phyloP scores from a whole-genome alignment of 2,888 invertebrate genomes.

The Drosophila tripunctata region DNA sequence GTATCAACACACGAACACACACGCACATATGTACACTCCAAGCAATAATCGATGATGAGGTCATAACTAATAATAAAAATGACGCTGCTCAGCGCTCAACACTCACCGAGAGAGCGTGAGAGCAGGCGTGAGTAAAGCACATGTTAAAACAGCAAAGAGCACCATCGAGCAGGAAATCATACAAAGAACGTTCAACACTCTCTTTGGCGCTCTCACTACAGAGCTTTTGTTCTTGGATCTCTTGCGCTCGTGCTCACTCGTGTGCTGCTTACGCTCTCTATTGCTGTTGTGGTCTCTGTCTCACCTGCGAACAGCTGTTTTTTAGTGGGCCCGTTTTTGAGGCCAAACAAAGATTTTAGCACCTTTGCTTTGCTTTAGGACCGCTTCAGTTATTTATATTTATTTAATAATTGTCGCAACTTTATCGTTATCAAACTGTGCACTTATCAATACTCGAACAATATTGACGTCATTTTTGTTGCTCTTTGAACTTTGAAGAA shows the following conservation, averaged over 20 bases:
- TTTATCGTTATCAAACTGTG: slow-evolving; percentile 42
- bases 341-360: slow-evolving; percentile 31
- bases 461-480: slow-evolving; percentile 52
- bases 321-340: slow-evolving; percentile 43
- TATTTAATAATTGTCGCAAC: slow-evolving; percentile 53
- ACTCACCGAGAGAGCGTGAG: slow-evolving; percentile 4
- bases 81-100: slow-evolving; percentile 58
- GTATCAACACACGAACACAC: slow-evolving; percentile 23
- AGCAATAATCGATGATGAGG: slow-evolving; percentile 85
- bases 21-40: slow-evolving; percentile 30
- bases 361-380: slow-evolving; percentile 18
- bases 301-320: slow-evolving; percentile 49
- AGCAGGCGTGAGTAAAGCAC: slow-evolving; percentile 31
- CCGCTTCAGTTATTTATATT: slow-evolving; percentile 39
- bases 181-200: slow-evolving; percentile 30
- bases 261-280: neutral
- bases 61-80: slow-evolving; percentile 85
- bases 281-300: slow-evolving; percentile 3
- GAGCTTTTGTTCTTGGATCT: slow-evolving; percentile 12
- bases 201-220: neutral
- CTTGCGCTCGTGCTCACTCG: neutral
- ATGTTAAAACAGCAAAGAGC: slow-evolving; percentile 38
- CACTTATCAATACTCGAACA: slow-evolving; percentile 23
- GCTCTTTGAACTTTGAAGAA: slow-evolving; percentile 46
- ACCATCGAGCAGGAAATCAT: slow-evolving; percentile 33